phyloP scores from a whole-genome alignment of 2,113 vertebrate species.

The Gambusia holbrooki region DNA sequence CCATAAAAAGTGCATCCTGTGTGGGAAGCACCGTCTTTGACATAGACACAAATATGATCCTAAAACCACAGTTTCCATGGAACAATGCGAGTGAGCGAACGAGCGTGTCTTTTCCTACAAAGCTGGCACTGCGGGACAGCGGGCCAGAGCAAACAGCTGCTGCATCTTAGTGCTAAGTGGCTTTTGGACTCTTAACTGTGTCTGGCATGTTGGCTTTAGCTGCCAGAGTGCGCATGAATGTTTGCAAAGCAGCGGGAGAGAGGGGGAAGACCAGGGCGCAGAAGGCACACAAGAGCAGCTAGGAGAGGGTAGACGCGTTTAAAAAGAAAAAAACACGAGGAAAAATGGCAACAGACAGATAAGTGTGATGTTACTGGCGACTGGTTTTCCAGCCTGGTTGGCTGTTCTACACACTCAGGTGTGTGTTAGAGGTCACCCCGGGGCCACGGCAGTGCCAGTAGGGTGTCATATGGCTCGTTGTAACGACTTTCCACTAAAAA shows the following conservation, averaged over 20 bases:
- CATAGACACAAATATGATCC: slow-evolving; percentile 48
- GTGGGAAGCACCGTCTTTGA: slow-evolving; percentile 56
- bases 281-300: slow-evolving; percentile 22
- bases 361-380: slow-evolving; percentile 65
- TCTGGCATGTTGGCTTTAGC: slow-evolving; percentile 67
- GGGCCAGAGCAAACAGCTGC: slow-evolving; percentile 70
- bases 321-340: slow-evolving; percentile 26
- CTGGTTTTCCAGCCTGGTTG: slow-evolving; percentile 56
- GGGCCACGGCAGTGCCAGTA: slow-evolving; percentile 61
- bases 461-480: slow-evolving; percentile 64
- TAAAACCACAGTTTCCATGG: slow-evolving; percentile 44
- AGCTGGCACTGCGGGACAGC: slow-evolving; percentile 53
- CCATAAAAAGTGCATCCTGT: slow-evolving; percentile 68
- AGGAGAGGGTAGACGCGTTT: slow-evolving; percentile 18
- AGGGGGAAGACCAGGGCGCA: slow-evolving; percentile 33
- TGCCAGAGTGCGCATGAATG: slow-evolving; percentile 39
- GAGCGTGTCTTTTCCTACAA: slow-evolving; percentile 46
- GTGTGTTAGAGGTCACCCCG: slow-evolving; percentile 59
- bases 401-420: slow-evolving; percentile 68
- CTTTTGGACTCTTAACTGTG: slow-evolving; percentile 62
- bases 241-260: slow-evolving; percentile 4
- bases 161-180: slow-evolving; percentile 67
- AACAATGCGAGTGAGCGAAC: slow-evolving; percentile 56
- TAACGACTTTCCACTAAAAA: slow-evolving; percentile 30
- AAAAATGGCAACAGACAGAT: slow-evolving; percentile 64